Conservation (phyloP, 1,140 invertebrate species). For the Drosophila mayri region DNA sequence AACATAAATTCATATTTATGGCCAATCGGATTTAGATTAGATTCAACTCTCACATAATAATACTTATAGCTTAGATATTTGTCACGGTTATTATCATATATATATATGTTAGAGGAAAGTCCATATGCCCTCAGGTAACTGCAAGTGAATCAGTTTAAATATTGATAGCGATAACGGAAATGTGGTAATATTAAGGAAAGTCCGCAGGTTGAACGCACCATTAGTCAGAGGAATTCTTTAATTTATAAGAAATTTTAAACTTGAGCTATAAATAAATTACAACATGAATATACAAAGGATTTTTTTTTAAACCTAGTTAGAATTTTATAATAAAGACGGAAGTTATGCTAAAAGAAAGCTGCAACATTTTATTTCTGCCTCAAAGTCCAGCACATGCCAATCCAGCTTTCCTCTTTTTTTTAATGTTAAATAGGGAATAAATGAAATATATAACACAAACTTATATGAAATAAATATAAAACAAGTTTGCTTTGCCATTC, state of each 20-base stretch:
- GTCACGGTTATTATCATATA: background rate
- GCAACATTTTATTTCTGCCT: background rate
- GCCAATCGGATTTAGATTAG: constrained; percentile 4
- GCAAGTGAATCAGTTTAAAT: constrained; percentile 30
- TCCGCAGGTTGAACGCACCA: too few species aligned
- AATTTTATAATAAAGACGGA: background rate
- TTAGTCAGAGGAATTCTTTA: too few species aligned
- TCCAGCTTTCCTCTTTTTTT: background rate
- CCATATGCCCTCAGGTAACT: background rate
- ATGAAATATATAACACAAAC: too few species aligned
- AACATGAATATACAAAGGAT: background rate
- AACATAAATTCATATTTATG: constrained; percentile 19
- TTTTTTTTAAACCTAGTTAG: background rate
- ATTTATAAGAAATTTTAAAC: too few species aligned
- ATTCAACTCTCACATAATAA: background rate
- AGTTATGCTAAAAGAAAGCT: background rate
- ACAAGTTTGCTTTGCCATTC: background rate
- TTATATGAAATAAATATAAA: background rate
- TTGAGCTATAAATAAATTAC: background rate
- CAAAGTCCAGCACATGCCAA: background rate
- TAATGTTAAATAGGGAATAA: background rate
- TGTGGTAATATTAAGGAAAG: background rate
- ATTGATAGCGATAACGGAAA: constrained; percentile 16
- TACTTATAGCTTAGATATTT: constrained; percentile 10
- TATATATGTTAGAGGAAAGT: background rate